A percentile compares a stretch with the other conserved stretches of the same genome.
Evolutionary conservation across 2,888 invertebrate genomes (phyloP).

Genomic region (Drosophila limbata): DNA sequence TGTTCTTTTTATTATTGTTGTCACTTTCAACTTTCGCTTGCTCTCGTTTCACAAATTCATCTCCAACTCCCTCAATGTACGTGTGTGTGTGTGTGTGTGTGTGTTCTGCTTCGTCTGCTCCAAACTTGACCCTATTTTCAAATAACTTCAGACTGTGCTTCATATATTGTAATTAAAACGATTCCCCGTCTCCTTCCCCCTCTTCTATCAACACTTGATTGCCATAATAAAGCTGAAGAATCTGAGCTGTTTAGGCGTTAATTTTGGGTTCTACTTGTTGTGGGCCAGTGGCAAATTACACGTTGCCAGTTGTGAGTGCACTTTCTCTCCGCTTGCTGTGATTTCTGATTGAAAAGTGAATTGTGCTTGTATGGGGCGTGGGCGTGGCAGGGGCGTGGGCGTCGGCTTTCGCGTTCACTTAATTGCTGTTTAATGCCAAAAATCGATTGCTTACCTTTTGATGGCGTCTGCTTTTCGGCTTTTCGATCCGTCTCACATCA

Average conservation of each 20-base stretch:
- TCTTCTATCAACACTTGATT: slow-evolving; percentile 56
- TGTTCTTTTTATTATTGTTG: slow-evolving; percentile 34
- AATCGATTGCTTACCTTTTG: slow-evolving; percentile 66
- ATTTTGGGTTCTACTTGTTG: slow-evolving; percentile 69
- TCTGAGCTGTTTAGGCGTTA: slow-evolving; percentile 72
- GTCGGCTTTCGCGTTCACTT: slow-evolving; percentile 37
- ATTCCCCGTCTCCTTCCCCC: neutral
- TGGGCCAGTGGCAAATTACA: slow-evolving; percentile 67
- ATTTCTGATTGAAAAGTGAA: slow-evolving; percentile 55
- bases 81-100: slow-evolving; percentile 8
- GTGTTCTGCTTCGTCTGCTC: slow-evolving; percentile 55
- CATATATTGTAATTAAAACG: slow-evolving; percentile 57
- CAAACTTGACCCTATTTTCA: slow-evolving; percentile 70
- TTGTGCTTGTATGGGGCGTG: slow-evolving; percentile 35
- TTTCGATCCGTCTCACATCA: slow-evolving; percentile 60
- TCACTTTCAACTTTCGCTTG: slow-evolving; percentile 79
- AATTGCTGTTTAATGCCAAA: slow-evolving; percentile 66
- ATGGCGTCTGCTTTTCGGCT: slow-evolving; percentile 52
- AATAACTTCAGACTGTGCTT: slow-evolving; percentile 39
- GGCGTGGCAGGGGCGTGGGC: slow-evolving; percentile 20
- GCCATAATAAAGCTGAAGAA: slow-evolving; percentile 55
- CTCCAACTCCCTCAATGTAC: neutral
- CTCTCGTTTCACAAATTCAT: slow-evolving; percentile 51
- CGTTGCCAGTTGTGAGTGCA: slow-evolving; percentile 54
- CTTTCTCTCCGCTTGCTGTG: slow-evolving; percentile 60